Conservation (phyloP, 2,797 vertebrate species). For the Tapirus indicus region DNA sequence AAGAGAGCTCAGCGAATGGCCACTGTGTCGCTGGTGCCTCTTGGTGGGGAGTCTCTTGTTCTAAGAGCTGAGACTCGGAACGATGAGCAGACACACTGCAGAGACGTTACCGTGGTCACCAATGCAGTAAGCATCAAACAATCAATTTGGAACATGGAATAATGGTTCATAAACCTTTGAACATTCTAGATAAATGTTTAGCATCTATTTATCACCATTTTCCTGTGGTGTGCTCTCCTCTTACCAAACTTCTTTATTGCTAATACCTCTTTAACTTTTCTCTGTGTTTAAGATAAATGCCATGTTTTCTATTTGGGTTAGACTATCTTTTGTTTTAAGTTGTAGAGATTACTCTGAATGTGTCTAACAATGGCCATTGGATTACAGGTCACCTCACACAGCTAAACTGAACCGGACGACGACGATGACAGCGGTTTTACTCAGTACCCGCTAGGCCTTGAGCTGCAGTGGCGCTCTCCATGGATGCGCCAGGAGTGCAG, state of each 20-base stretch:
- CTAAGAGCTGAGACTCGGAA: background rate
- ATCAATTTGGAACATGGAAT: background rate
- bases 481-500: background rate
- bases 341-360: background rate
- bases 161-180: background rate
- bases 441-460: background rate
- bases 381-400: background rate
- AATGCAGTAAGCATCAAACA: background rate
- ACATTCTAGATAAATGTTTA: background rate
- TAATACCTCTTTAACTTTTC: background rate
- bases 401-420: background rate
- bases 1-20: background rate
- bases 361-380: background rate
- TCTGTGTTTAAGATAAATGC: conserved; percentile 4
- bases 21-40: background rate
- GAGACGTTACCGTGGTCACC: background rate
- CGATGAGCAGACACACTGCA: background rate
- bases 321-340: conserved; percentile 6
- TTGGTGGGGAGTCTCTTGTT: background rate
- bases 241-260: background rate
- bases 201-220: background rate
- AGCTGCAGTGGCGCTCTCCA: background rate
- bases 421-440: background rate
- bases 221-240: background rate
- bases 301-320: background rate